Evolutionary conservation across 2,113 vertebrate species (phyloP).

Genomic region (Coracopsis vasa): DNA sequence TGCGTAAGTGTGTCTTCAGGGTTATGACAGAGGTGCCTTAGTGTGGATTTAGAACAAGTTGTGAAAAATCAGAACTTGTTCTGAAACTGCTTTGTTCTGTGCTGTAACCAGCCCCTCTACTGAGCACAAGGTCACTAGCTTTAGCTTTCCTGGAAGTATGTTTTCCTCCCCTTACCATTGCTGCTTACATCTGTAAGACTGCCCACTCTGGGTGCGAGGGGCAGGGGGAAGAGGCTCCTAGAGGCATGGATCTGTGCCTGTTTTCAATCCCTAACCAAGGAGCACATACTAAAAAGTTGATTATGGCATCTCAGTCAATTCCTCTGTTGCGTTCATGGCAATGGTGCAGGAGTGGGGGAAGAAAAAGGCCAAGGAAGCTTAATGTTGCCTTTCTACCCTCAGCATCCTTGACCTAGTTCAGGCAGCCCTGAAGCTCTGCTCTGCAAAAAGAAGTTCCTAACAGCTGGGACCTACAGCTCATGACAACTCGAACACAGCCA

Average conservation of each 20-base stretch:
- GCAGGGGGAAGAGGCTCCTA: background rate
- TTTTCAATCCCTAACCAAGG: background rate
- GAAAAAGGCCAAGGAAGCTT: background rate
- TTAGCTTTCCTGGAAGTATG: background rate
- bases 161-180: background rate
- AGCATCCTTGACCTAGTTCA: background rate
- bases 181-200: background rate
- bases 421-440: background rate
- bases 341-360: background rate
- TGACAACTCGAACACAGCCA: background rate
- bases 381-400: background rate
- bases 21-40: background rate
- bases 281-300: background rate
- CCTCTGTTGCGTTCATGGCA: background rate
- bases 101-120: background rate
- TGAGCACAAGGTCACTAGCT: background rate
- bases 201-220: background rate
- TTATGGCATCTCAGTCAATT: background rate
- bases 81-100: background rate
- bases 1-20: background rate
- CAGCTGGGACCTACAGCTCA: background rate
- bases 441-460: background rate
- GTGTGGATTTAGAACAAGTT: background rate
- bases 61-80: background rate
- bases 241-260: background rate